Percentiles rank a stretch among this genome's conserved stretches.
Conservation (phyloP, 1,140 invertebrate genomes). For the Diorhabda carinulata region DNA sequence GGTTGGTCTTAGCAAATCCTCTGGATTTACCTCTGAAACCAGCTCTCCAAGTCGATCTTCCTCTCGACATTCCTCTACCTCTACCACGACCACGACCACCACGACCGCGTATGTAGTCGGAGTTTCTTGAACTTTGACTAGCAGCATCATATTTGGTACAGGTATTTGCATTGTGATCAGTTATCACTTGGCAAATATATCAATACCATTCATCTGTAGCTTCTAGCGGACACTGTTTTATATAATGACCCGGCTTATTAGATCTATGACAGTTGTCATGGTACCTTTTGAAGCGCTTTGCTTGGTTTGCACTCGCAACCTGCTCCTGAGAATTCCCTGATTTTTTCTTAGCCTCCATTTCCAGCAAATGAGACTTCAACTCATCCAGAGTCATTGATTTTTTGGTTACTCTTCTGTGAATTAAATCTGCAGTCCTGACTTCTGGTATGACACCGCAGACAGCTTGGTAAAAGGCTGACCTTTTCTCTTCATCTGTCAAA, state of each 20-base stretch:
- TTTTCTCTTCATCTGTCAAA: slow-evolving; percentile 3
- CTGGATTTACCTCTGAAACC: slow-evolving; percentile 3
- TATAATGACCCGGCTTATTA: not conserved
- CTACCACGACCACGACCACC: too few relatives aligned
- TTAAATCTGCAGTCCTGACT: slow-evolving; percentile 1
- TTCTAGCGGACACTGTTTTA: not conserved
- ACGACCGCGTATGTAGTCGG: too few relatives aligned
- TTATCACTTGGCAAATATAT: too few relatives aligned
- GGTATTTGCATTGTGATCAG: too few relatives aligned
- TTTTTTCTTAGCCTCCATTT: not conserved
- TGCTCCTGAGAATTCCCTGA: not conserved
- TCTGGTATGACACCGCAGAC: slow-evolving; percentile 3
- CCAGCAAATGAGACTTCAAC: slow-evolving; percentile 4
- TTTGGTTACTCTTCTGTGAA: not conserved
- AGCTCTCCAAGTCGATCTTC: not conserved
- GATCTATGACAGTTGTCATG: slow-evolving; percentile 1
- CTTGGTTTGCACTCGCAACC: not conserved
- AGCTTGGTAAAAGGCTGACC: slow-evolving; percentile 11
- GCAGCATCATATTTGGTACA: too few relatives aligned
- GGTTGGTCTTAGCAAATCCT: not conserved
- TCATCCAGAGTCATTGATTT: slow-evolving; percentile 1
- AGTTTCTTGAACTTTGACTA: too few relatives aligned
- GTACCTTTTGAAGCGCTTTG: not conserved
- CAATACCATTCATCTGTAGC: too few relatives aligned
- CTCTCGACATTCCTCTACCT: not conserved